Base-by-base conservation (phyloP, 37 sponge, comb jelly and placozoan species). In the Lycopodina hypogea region DNA sequence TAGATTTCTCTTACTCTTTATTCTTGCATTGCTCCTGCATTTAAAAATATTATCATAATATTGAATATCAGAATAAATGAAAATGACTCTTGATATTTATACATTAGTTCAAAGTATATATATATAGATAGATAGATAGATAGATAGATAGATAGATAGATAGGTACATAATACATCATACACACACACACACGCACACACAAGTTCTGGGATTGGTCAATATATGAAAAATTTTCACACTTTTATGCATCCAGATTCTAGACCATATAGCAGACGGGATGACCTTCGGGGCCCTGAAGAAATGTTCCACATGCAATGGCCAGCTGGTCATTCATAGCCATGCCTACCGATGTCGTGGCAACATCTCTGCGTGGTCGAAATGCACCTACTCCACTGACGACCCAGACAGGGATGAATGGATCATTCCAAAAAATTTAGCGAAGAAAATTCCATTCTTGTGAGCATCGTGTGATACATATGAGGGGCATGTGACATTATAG, bases 361-460 rank as follows among this genome's bases (percentile, higher is more conserved):
- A 91, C 75, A 74, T 98, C 26, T 88, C 96, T 39, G 90, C 86
- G 3, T 98, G 95, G 95, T 90, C 92, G 55, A 98, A 95, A 79
- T 96, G 96, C 39, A 77, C 80, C 18, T 75, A 82, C 60, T 68
- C 89, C 18, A 93, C 92, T 0, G 56, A 67, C 35, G 84, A 70
- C 61, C 96, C 96, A 18, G 72, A 74, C 33, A 79, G 92, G 59
- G 53, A 6, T 0, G 24, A 53, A 48, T 96, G 94, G 94, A 64
- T 75, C 17, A 73, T 98, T 28, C 92, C 99, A 9, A 72, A 83
- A 18, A 73, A 93, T n/a, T 66, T 78, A 45, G n/a, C n/a, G n/a
- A 80, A 81, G 42, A 79, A 75, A 32, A 42, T 58, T 23, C 42
- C 62, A 18, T 89, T 45, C 76, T 29, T 89, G 90, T 89, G 38